Conservation (phyloP, 2,888 invertebrate genomes). For the Polydrusus cervinus region DNA sequence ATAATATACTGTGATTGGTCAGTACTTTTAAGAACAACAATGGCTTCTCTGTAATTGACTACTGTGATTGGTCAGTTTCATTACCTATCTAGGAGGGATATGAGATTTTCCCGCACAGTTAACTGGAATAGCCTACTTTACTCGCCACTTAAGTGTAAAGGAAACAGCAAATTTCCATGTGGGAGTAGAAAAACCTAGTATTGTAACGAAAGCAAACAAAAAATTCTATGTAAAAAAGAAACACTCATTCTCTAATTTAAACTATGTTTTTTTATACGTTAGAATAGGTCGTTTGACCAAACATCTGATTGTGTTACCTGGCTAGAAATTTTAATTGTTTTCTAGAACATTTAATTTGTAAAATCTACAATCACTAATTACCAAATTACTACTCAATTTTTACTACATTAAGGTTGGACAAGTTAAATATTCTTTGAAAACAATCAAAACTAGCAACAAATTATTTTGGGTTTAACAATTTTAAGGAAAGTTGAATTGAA, state of each 20-base stretch:
- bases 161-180: too few relatives aligned
- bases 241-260: neutral
- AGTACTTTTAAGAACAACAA: too few relatives aligned
- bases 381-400: neutral
- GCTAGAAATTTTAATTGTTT: constrained; percentile 1
- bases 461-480: neutral
- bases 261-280: neutral
- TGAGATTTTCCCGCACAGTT: too few relatives aligned
- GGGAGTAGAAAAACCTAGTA: too few relatives aligned
- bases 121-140: too few relatives aligned
- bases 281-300: neutral
- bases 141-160: too few relatives aligned
- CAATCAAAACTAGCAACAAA: neutral
- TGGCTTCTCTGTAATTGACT: too few relatives aligned
- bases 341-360: constrained; percentile 2
- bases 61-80: too few relatives aligned
- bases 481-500: neutral
- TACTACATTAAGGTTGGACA: constrained; percentile 2
- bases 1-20: too few relatives aligned
- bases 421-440: neutral
- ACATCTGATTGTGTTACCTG: neutral
- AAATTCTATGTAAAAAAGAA: too few relatives aligned
- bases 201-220: too few relatives aligned
- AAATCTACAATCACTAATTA: neutral
- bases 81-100: too few relatives aligned